These are phyloP conservation scores for Parauchenoglanis ngamensis DNA, from an alignment of 2,797 vertebrate genomes.

Conservation along the genomic window DNA sequence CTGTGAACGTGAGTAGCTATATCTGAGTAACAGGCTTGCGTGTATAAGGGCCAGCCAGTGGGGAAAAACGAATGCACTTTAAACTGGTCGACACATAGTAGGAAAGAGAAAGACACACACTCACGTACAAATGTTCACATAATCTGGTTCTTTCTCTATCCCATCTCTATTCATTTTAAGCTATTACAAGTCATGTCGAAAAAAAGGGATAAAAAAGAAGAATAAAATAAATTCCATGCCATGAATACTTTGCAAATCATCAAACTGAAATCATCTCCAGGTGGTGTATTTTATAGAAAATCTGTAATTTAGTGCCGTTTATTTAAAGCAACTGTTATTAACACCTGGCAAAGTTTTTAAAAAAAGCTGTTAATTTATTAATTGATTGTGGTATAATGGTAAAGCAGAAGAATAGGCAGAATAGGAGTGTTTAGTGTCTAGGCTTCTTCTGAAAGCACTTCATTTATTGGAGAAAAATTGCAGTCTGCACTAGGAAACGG, in stretches of 20 bases:
- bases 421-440: neutral
- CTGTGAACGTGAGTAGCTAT: slow-evolving; percentile 1
- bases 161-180: slow-evolving; percentile 1
- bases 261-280: neutral
- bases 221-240: neutral
- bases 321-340: neutral
- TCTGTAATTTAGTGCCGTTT: no score
- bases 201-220: neutral
- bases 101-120: neutral
- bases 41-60: neutral
- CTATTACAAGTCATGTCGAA: neutral
- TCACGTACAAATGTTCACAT: neutral
- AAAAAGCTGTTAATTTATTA: neutral
- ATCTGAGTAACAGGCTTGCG: neutral
- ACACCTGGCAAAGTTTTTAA: neutral
- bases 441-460: neutral
- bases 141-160: neutral
- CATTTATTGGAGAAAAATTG: neutral
- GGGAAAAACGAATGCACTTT: neutral
- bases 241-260: neutral
- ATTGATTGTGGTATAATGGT: neutral
- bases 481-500: neutral
- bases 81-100: neutral
- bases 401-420: neutral
- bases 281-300: neutral